These are phyloP conservation scores for Gortyna flavago DNA, from an alignment of 2,888 invertebrate genomes.

Conservation along the genomic window DNA sequence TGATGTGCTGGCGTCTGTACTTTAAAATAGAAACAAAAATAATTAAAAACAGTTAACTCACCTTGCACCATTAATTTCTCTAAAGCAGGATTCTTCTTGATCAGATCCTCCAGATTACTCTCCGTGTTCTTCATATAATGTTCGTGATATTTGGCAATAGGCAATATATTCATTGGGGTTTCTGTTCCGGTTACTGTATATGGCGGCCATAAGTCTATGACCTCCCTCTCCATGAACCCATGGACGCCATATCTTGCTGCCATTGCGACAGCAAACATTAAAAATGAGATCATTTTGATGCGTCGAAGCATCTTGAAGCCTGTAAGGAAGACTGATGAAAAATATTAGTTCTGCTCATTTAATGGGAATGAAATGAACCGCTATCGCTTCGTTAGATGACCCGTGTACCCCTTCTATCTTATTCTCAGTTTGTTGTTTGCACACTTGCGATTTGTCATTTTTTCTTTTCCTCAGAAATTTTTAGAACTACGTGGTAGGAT, in stretches of 20 bases:
- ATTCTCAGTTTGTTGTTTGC: background rate
- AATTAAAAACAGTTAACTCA: conserved; percentile 8
- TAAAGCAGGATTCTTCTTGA: conserved; percentile 30
- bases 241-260: background rate
- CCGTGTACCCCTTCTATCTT: conserved; percentile 47
- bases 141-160: background rate
- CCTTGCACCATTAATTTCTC: conserved; percentile 53
- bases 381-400: conserved; percentile 29
- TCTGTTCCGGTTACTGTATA: background rate
- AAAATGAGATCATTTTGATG: background rate
- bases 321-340: conserved; percentile 14
- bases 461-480: accelerated
- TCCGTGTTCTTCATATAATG: conserved; percentile 21
- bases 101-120: conserved; percentile 19
- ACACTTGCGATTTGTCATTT: conserved; percentile 28
- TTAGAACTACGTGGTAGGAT: too few species aligned
- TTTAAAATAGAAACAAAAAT: background rate
- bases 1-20: too few species aligned
- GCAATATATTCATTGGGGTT: background rate
- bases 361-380: conserved; percentile 1
- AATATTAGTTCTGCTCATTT: background rate
- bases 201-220: conserved; percentile 5
- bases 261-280: conserved; percentile 10
- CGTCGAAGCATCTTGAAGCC: conserved; percentile 34
- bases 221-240: background rate